Evolutionary conservation across 2,797 vertebrate species (phyloP), one percentile per base, ranked within the genome.

Genomic region (Bufotes viridis): DNA sequence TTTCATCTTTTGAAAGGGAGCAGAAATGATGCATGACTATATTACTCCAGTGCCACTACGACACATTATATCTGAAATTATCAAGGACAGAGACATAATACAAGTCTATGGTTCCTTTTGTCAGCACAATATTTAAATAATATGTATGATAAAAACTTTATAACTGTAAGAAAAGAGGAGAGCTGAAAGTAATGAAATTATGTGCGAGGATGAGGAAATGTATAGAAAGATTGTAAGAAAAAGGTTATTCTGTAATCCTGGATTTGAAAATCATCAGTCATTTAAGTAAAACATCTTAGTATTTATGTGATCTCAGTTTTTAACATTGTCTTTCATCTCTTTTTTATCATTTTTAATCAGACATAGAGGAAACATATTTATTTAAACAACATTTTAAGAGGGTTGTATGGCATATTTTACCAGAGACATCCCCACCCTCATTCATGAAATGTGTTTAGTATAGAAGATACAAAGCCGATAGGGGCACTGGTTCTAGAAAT

Each of bases 1-100:
- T 89, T 89, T 89, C 88, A 89, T 89, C 88, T 87, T 70, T 84
- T 61, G 81, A 84, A 87, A 79, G 81, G 72, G 86, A 87, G 60
- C 88, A 84, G 88, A 89, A 89, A 89, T 89, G 88, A 89, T 89
- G 85, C 88, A 89, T 89, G 88, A 89, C 85, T 89, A 63, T 86
- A 89, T 86, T 89, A 82, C 75, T 87, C 24, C 55, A 80, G 88
- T 85, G 84, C 42, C 81, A 87, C 63, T 84, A 65, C 88, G 69
- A 81, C 85, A 87, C 88, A 89, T 89, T 89, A 87, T 84, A 89
- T 89, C 49, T 61, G 85, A 87, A 89, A 89, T 89, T 84, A 89
- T 89, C 84, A 89, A 89, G 88, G 88, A 84, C 88, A 89, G 80
- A 87, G 86, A 89, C 81, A 83, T 89, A 89, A 89, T 89, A 87